Conservation (phyloP, 2,113 vertebrate genomes). For the Carassius carassius region DNA sequence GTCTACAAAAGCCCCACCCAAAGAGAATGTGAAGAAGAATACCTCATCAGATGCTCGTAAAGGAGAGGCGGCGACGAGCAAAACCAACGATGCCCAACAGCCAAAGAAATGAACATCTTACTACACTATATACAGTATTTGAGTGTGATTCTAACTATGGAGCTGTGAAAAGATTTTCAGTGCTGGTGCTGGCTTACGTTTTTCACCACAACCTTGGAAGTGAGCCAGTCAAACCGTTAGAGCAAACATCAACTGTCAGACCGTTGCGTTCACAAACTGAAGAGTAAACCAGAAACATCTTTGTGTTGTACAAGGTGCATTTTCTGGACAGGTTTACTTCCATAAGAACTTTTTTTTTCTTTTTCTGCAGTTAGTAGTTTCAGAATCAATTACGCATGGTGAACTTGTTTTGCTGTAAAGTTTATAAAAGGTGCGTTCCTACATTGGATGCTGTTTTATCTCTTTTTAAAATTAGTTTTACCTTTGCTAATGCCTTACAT, state of each 20-base stretch:
- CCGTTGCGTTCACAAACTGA: conserved; percentile 42
- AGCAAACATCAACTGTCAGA: conserved; percentile 35
- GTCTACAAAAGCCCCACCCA: conserved; percentile 50
- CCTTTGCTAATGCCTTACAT: conserved; percentile 78
- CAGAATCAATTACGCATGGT: conserved; percentile 41
- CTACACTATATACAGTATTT: conserved; percentile 10
- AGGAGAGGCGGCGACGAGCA: conserved; percentile 63
- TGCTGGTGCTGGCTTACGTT: conserved; percentile 8
- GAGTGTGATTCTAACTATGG: conserved; percentile 4
- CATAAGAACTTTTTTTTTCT: background rate
- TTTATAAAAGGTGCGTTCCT: conserved; percentile 75
- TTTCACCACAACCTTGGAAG: conserved; percentile 27
- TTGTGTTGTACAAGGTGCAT: conserved; percentile 34
- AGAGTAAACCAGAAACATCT: conserved; percentile 29
- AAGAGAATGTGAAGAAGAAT: conserved; percentile 66
- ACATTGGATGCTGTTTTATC: conserved; percentile 69
- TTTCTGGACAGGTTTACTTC: conserved; percentile 28
- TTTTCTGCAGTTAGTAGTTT: conserved; percentile 56
- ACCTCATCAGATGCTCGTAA: conserved; percentile 49
- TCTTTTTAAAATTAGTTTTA: conserved; percentile 64
- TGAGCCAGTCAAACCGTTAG: conserved; percentile 45
- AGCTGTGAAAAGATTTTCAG: conserved; percentile 34
- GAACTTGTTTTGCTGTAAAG: conserved; percentile 69
- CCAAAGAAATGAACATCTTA: conserved; percentile 62
- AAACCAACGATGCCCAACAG: conserved; percentile 59